Percentiles rank a stretch among this genome's conserved stretches.
phyloP scores from a whole-genome alignment of 2,888 invertebrate genomes.

The Macaria notata region DNA sequence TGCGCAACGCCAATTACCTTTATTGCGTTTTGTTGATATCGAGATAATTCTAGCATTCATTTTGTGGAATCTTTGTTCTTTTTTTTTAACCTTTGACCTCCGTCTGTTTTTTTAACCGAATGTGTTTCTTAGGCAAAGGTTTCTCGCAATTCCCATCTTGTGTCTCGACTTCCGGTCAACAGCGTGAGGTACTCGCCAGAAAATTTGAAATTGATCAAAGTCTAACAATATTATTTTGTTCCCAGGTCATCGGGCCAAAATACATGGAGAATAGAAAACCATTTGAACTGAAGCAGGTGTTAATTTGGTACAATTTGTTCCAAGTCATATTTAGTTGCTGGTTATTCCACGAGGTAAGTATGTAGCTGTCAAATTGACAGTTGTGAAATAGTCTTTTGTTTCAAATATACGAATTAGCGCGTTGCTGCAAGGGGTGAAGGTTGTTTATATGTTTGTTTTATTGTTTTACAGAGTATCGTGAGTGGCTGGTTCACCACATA shows the following conservation, averaged over 20 bases:
- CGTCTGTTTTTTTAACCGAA: background rate
- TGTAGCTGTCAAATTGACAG: conserved; percentile 1
- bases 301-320: conserved; percentile 92
- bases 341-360: conserved; percentile 87
- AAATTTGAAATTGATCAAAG: no score
- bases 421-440: background rate
- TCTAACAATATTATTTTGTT: conserved; percentile 28
- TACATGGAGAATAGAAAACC: conserved; percentile 94
- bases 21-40: conserved; percentile 12
- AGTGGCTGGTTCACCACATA: conserved; percentile 91
- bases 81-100: background rate
- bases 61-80: background rate
- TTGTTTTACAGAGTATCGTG: conserved; percentile 75
- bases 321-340: conserved; percentile 91
- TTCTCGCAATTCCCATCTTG: no score
- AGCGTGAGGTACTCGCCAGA: no score
- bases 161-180: no score
- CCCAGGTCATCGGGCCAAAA: conserved; percentile 87
- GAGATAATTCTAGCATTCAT: background rate
- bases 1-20: conserved; percentile 29
- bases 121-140: background rate
- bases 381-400: conserved; percentile 6
- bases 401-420: conserved; percentile 3
- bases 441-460: no score
- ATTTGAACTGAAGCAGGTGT: conserved; percentile 86